These are phyloP conservation scores for Astyanax mexicanus DNA, from an alignment of 2,797 vertebrate genomes.

Conservation along the genomic window DNA sequence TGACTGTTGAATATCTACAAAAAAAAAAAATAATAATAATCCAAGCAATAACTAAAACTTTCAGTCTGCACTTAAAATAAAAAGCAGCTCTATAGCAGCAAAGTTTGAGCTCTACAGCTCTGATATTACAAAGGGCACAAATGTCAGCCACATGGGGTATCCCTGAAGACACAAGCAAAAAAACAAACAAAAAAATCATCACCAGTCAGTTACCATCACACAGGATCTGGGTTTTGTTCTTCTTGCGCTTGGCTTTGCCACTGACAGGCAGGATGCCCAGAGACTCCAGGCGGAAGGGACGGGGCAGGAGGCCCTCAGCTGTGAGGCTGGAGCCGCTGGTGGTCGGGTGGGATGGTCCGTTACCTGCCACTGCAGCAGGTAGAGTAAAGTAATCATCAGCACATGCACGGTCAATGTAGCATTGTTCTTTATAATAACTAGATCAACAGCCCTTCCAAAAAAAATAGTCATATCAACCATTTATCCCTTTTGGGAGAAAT, in stretches of 20 bases:
- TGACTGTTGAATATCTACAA: too few species aligned
- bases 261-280: constrained; percentile 68
- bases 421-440: too few species aligned
- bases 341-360: constrained; percentile 62
- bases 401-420: background rate
- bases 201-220: constrained; percentile 65
- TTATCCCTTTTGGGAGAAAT: too few species aligned
- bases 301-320: constrained; percentile 76
- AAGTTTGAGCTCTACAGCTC: background rate
- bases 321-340: constrained; percentile 61
- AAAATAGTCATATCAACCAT: too few species aligned
- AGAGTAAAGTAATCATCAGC: constrained; percentile 72
- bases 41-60: background rate
- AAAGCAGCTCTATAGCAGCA: background rate
- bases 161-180: background rate
- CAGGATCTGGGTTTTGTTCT: constrained; percentile 74
- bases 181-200: too few species aligned
- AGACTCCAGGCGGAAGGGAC: constrained; percentile 88
- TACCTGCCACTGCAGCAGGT: constrained; percentile 63
- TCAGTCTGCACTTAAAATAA: background rate
- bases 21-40: background rate
- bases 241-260: constrained; percentile 81
- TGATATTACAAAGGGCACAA: background rate
- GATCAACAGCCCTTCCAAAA: too few species aligned
- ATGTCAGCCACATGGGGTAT: background rate